Evolutionary conservation across 2,888 invertebrate genomes (phyloP).

Genomic region (Cremastinae sp.): DNA sequence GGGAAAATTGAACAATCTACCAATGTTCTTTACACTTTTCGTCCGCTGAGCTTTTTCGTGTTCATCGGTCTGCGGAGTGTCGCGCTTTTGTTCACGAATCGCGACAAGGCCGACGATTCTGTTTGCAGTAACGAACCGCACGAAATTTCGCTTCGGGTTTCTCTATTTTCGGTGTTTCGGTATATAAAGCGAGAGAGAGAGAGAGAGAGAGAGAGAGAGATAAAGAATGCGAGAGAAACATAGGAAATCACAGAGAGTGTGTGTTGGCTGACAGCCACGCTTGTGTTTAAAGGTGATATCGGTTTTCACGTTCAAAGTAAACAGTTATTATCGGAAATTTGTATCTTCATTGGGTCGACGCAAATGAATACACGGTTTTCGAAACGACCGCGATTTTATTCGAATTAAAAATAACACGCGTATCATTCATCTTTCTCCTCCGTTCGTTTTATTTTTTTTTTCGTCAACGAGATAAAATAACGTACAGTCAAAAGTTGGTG

Average conservation of each 20-base stretch:
- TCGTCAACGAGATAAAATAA: too few relatives aligned
- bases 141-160: constrained; percentile 21
- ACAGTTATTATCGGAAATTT: neutral
- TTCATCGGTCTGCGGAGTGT: too few relatives aligned
- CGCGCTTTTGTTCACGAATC: too few relatives aligned
- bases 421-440: too few relatives aligned
- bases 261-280: constrained; percentile 50
- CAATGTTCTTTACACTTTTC: neutral
- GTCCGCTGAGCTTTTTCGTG: neutral
- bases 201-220: constrained; percentile 5
- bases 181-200: neutral
- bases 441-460: too few relatives aligned
- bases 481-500: neutral
- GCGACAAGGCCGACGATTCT: neutral
- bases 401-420: too few relatives aligned
- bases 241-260: constrained; percentile 10
- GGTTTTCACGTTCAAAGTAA: neutral
- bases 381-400: too few relatives aligned
- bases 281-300: constrained; percentile 18
- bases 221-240: neutral
- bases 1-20: too few relatives aligned
- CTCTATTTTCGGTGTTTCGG: constrained; percentile 39
- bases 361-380: too few relatives aligned
- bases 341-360: too few relatives aligned
- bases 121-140: constrained; percentile 5